Conservation (phyloP, 1,140 invertebrate genomes). For the Ctenoplectra terminalis region DNA sequence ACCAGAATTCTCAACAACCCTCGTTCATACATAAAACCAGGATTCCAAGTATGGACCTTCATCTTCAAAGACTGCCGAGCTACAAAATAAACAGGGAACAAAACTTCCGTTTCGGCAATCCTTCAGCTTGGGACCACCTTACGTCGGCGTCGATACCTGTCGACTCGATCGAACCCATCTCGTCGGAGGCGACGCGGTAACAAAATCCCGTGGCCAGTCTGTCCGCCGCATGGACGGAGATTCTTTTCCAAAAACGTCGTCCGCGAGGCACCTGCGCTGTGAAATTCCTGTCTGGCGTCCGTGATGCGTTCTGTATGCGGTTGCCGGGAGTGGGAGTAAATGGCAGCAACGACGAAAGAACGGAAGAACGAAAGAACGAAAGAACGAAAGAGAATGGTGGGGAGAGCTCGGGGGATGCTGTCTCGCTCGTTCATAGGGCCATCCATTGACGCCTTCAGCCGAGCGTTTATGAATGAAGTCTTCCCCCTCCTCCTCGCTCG, state of each 20-base stretch:
- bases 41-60: too few relatives aligned
- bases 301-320: background rate
- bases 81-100: background rate
- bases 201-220: background rate
- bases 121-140: background rate
- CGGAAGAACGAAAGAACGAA: background rate
- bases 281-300: conserved; percentile 47
- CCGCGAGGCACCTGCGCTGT: conserved; percentile 41
- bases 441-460: conserved; percentile 78
- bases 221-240: background rate
- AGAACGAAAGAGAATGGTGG: conserved; percentile 41
- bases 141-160: conserved; percentile 26
- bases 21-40: too few relatives aligned
- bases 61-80: background rate
- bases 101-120: conserved; percentile 16
- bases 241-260: conserved; percentile 43
- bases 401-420: conserved; percentile 54
- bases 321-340: conserved; percentile 34
- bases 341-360: conserved; percentile 32
- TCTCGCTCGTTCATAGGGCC: conserved; percentile 74
- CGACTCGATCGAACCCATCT: background rate
- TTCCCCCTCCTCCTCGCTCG: conserved; percentile 21
- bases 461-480: conserved; percentile 78
- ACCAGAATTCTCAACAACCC: background rate
- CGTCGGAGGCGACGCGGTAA: background rate